Percentiles rank a stretch among this genome's conserved stretches.
These are phyloP conservation scores for Mustela nigripes DNA, from an alignment of 2,113 vertebrate species.

Conservation along the genomic window DNA sequence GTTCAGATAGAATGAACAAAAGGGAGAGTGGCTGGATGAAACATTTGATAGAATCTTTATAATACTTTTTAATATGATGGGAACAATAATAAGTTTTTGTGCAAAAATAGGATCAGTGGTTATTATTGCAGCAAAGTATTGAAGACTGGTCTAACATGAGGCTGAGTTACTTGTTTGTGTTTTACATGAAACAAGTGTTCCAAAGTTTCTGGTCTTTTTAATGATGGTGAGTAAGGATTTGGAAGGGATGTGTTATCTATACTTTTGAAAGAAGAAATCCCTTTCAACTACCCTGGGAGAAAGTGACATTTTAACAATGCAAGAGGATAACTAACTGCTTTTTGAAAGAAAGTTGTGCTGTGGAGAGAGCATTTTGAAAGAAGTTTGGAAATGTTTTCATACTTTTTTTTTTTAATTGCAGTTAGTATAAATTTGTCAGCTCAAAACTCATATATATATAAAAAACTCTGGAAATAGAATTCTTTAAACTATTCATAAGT, in stretches of 20 bases:
- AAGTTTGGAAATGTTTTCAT: constrained; percentile 16
- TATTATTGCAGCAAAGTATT: neutral
- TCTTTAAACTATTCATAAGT: constrained; percentile 5
- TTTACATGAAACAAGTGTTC: neutral
- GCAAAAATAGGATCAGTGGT: neutral
- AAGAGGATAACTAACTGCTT: constrained; percentile 8
- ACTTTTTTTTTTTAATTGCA: neutral
- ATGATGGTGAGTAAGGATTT: constrained; percentile 32
- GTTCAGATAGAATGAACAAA: neutral
- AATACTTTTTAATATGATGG: neutral
- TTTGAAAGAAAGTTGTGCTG: neutral
- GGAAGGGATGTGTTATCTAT: constrained; percentile 3
- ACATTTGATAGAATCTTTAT: neutral
- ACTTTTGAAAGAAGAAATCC: constrained; percentile 32
- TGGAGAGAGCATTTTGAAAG: constrained; percentile 34
- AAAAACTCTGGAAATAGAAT: neutral
- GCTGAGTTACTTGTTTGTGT: constrained; percentile 5
- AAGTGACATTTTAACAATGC: neutral
- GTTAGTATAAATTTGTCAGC: neutral
- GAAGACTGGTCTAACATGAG: neutral
- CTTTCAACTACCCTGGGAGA: neutral
- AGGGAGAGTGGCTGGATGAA: neutral
- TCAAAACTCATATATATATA: neutral
- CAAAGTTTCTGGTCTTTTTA: constrained; percentile 36
- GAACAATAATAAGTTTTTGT: neutral